These are phyloP conservation scores for Graptemys geographica DNA, from an alignment of 2,797 vertebrate species.

Conservation along the genomic window DNA sequence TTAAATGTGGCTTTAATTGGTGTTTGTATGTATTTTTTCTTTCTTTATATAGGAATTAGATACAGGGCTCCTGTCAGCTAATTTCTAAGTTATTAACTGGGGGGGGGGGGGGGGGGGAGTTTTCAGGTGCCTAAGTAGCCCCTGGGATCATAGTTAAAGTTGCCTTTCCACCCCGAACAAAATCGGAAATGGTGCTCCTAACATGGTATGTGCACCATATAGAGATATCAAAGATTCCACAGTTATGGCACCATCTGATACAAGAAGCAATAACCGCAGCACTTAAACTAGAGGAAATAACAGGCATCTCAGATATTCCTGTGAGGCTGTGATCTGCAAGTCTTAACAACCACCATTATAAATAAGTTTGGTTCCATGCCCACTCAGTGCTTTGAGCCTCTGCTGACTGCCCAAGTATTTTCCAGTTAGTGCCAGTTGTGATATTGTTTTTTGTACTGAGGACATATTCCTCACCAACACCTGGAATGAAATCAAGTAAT, in stretches of 20 bases:
- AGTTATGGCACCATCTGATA: background rate
- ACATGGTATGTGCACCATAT: background rate
- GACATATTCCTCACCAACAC: background rate
- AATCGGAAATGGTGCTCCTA: background rate
- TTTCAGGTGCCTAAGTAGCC: background rate
- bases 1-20: background rate
- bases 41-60: background rate
- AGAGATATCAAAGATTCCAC: background rate
- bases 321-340: background rate
- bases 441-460: background rate
- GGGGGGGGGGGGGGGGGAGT: rapidly evolving
- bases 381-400: background rate
- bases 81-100: background rate
- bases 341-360: background rate
- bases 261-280: background rate
- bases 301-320: background rate
- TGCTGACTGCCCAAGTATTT: background rate
- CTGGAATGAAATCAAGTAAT: background rate
- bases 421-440: background rate
- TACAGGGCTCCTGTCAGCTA: background rate
- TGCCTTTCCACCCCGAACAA: background rate
- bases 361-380: background rate
- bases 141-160: no score
- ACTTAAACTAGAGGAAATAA: background rate
- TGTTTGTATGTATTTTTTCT: background rate